phyloP scores from a whole-genome alignment of 2,113 vertebrate genomes.

The Python bivittatus region DNA sequence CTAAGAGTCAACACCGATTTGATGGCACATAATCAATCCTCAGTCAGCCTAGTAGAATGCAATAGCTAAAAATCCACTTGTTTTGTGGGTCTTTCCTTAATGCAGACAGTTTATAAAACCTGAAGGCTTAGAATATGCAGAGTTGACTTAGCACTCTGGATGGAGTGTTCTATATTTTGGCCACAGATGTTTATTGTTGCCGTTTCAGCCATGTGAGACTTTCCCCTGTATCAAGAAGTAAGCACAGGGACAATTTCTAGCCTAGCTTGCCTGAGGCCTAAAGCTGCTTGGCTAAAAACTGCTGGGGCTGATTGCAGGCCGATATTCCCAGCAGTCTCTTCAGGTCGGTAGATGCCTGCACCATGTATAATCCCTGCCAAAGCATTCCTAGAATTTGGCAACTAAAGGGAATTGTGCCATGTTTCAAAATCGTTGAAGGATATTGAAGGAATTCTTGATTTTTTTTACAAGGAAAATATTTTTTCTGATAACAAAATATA shows the following conservation, averaged over 20 bases:
- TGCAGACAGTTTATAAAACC: background rate
- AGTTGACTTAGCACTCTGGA: background rate
- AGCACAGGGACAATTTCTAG: background rate
- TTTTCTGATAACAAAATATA: background rate
- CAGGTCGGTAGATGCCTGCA: background rate
- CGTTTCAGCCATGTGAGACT: background rate
- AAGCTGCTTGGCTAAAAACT: background rate
- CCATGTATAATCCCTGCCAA: background rate
- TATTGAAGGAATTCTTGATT: background rate
- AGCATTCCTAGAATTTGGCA: background rate
- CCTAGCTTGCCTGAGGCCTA: background rate
- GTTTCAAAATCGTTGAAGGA: background rate
- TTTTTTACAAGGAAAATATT: background rate
- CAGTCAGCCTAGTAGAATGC: background rate
- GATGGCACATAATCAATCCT: too few species aligned
- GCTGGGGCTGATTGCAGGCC: background rate
- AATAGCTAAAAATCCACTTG: background rate
- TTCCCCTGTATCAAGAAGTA: background rate
- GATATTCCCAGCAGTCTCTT: background rate
- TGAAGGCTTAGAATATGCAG: background rate
- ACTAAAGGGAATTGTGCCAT: background rate
- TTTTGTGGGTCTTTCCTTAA: background rate
- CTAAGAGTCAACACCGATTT: too few species aligned
- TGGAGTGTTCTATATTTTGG: background rate
- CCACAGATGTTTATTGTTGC: background rate